A percentile compares a stretch with the other conserved stretches of the same genome.
phyloP scores from a whole-genome alignment of 2,113 vertebrate species.

The Rallus limicola region DNA sequence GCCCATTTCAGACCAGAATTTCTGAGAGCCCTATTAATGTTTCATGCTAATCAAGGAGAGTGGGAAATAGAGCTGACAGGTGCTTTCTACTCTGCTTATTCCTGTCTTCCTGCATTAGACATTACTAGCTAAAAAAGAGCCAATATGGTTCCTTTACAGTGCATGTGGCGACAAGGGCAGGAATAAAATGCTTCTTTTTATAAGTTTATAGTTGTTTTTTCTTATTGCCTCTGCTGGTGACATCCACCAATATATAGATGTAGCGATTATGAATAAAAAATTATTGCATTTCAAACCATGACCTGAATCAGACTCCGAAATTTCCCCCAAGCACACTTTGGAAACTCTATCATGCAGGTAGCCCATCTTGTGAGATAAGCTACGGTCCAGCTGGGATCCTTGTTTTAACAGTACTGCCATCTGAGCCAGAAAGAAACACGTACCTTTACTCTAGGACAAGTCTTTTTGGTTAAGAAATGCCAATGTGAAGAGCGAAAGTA shows the following conservation, averaged over 20 bases:
- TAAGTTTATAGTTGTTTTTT: conserved; percentile 75
- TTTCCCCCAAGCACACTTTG: background rate
- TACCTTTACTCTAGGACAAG: background rate
- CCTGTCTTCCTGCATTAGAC: conserved; percentile 94
- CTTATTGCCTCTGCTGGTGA: conserved; percentile 53
- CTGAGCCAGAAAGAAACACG: background rate
- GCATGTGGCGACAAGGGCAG: conserved; percentile 72
- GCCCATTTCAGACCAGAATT: conserved; percentile 86
- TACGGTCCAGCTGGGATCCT: background rate
- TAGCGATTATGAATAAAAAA: conserved; percentile 60
- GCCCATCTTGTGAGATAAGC: conserved; percentile 1
- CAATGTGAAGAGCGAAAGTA: background rate
- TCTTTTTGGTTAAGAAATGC: background rate
- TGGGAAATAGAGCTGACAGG: conserved; percentile 95
- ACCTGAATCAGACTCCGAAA: background rate
- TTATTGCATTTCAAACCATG: conserved; percentile 26
- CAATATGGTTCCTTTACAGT: conserved; percentile 78
- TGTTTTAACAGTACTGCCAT: background rate
- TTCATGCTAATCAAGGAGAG: conserved; percentile 98
- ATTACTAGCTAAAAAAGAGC: conserved; percentile 80
- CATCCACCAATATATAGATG: conserved; percentile 25
- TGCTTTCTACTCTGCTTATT: conserved; percentile 98
- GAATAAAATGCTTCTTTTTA: conserved; percentile 80
- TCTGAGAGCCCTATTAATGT: conserved; percentile 96
- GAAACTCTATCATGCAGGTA: background rate